Evolutionary conservation across 2,797 vertebrate species (phyloP).

Genomic region (Yasuhikotakia modesta): DNA sequence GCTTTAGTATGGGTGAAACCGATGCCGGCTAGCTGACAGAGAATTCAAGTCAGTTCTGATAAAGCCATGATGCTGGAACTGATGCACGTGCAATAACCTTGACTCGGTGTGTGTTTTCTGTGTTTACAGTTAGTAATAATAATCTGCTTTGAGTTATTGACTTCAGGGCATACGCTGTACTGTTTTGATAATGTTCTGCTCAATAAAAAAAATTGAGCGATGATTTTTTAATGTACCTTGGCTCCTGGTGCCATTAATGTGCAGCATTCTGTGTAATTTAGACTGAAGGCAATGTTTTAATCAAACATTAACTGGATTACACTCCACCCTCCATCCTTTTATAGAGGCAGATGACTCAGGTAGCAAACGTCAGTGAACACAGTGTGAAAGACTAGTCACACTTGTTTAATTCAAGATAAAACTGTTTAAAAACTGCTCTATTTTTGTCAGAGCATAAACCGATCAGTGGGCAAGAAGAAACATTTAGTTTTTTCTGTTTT

Average conservation of each 20-base stretch:
- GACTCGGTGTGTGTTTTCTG: conserved; percentile 16
- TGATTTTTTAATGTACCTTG: conserved; percentile 38
- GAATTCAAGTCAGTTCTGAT: background rate
- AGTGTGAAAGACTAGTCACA: conserved; percentile 48
- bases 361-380: conserved; percentile 40
- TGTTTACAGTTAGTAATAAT: conserved; percentile 26
- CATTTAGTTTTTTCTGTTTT: background rate
- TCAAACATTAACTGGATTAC: conserved; percentile 49
- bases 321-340: conserved; percentile 35
- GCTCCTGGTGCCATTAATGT: conserved; percentile 44
- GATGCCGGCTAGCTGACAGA: conserved; percentile 28
- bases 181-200: conserved; percentile 29
- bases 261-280: conserved; percentile 44
- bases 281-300: conserved; percentile 50
- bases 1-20: too few species aligned
- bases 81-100: background rate
- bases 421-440: conserved; percentile 8
- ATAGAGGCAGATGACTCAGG: conserved; percentile 43
- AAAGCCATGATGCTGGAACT: conserved; percentile 1
- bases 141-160: conserved; percentile 28
- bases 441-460: conserved; percentile 4
- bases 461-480: background rate
- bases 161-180: background rate
- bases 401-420: conserved; percentile 32
- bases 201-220: conserved; percentile 24